These are phyloP conservation scores for Zaprionus gabonicus DNA, from an alignment of 1,140 invertebrate genomes.

Conservation along the genomic window DNA sequence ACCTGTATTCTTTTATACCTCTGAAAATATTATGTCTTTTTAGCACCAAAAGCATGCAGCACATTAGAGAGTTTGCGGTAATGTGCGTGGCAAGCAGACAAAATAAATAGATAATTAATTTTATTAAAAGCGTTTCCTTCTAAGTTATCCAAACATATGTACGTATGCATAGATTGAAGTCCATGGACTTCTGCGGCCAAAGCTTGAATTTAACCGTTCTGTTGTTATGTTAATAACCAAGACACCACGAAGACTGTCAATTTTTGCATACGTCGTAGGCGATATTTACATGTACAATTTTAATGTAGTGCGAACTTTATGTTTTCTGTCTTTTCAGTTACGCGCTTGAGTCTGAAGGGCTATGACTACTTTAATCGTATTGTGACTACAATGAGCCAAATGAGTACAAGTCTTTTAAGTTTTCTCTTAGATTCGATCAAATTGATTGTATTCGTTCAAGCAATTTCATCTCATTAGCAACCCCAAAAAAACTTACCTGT, in stretches of 20 bases:
- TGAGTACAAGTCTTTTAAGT: constrained; percentile 18
- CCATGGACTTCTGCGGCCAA: too few species aligned
- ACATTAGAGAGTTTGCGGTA: too few species aligned
- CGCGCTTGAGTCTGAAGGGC: constrained; percentile 10
- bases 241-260: background rate
- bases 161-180: too few species aligned
- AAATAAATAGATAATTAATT: too few species aligned
- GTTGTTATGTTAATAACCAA: constrained; percentile 40
- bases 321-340: constrained; percentile 23
- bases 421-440: constrained; percentile 40
- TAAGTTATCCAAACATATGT: too few species aligned
- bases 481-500: constrained; percentile 65
- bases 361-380: constrained; percentile 9
- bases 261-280: background rate
- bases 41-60: too few species aligned
- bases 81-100: too few species aligned
- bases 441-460: constrained; percentile 51
- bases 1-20: background rate
- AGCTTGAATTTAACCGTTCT: too few species aligned
- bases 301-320: constrained; percentile 49
- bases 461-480: constrained; percentile 66
- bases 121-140: too few species aligned
- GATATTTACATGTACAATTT: constrained; percentile 27
- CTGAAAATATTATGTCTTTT: background rate
- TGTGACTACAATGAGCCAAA: constrained; percentile 19